These are phyloP conservation scores for Leucosticte australis DNA, from an alignment of 2,113 vertebrate genomes.

Conservation along the genomic window DNA sequence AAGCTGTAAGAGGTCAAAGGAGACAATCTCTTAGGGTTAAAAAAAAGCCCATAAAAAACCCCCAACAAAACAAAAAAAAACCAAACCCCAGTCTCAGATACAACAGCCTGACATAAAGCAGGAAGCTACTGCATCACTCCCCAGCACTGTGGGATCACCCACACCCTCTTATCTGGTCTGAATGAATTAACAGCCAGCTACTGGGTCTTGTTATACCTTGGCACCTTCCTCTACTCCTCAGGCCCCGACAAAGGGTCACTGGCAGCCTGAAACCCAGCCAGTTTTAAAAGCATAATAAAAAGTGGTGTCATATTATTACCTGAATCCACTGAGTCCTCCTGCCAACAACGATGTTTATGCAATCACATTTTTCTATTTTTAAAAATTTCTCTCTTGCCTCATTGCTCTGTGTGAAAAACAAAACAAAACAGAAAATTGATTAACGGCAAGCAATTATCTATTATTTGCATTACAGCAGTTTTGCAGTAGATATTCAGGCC, in stretches of 20 bases:
- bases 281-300: conserved; percentile 1
- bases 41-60: neutral
- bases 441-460: neutral
- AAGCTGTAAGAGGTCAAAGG: neutral
- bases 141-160: neutral
- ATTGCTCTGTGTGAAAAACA: conserved; percentile 40
- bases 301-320: conserved; percentile 23
- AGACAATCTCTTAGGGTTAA: neutral
- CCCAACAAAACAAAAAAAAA: no score
- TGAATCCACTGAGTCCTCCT: conserved; percentile 41
- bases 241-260: neutral
- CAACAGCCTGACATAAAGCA: neutral
- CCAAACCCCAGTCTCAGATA: neutral
- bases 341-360: neutral
- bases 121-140: neutral
- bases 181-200: conserved; percentile 6
- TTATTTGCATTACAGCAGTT: neutral
- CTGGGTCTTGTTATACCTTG: neutral
- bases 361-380: conserved; percentile 63
- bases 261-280: neutral
- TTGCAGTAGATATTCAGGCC: neutral
- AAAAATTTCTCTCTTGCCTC: conserved; percentile 51
- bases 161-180: neutral
- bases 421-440: conserved; percentile 17
- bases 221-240: neutral